Evolutionary conservation across 2,113 vertebrate species (phyloP).

Genomic region (Elachura formosa): DNA sequence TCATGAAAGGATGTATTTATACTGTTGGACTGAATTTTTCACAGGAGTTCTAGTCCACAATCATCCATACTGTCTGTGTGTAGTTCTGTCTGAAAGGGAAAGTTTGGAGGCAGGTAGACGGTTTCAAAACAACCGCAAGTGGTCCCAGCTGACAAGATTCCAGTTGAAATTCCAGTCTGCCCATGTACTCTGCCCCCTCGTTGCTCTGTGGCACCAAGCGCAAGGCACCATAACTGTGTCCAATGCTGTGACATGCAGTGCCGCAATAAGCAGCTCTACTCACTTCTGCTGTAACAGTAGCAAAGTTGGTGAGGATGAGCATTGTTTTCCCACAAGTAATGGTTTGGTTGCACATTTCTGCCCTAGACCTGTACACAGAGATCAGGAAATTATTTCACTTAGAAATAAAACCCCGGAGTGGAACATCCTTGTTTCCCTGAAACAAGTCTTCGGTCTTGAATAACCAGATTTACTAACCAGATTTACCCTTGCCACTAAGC

Average conservation of each 20-base stretch:
- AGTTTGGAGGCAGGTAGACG: neutral
- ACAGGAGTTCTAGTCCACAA: neutral
- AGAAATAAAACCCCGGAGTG: neutral
- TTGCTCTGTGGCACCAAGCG: neutral
- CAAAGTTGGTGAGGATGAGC: neutral
- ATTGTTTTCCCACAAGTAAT: neutral
- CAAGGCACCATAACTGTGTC: neutral
- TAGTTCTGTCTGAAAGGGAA: neutral
- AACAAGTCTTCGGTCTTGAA: neutral
- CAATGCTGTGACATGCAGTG: neutral
- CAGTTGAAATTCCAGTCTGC: neutral
- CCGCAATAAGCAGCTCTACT: neutral
- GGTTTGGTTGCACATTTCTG: neutral
- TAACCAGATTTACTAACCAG: neutral
- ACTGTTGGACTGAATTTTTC: neutral
- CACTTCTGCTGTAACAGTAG: accelerated
- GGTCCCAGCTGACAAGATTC: neutral
- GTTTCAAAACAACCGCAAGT: neutral
- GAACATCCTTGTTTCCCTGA: neutral
- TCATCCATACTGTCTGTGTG: neutral
- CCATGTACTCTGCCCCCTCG: neutral
- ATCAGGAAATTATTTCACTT: neutral
- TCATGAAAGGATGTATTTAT: neutral
- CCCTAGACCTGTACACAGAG: neutral
- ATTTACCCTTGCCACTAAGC: neutral